Evolutionary conservation across 1,140 invertebrate genomes (phyloP).

Genomic region (Pachypeltis micranthus): DNA sequence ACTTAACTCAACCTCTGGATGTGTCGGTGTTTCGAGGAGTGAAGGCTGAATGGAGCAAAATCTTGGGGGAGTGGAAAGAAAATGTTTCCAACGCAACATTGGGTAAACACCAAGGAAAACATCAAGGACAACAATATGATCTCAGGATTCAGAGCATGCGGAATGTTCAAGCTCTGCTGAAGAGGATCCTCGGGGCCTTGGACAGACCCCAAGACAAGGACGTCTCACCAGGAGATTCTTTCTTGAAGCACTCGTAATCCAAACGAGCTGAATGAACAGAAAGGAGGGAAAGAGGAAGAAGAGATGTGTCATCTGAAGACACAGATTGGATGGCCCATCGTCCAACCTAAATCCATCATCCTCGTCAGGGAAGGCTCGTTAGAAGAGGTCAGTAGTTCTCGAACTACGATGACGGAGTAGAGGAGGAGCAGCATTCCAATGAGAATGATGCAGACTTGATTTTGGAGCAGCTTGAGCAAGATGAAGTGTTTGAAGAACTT

Average conservation of each 20-base stretch:
- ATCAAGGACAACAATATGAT: constrained; percentile 20
- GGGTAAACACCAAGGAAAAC: constrained; percentile 27
- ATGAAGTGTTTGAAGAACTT: neutral
- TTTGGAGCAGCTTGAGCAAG: neutral
- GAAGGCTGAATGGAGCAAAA: constrained; percentile 33
- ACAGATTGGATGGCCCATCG: neutral
- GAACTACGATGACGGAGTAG: neutral
- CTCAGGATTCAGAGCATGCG: neutral
- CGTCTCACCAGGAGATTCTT: neutral
- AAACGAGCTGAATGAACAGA: neutral
- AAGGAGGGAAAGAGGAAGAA: neutral
- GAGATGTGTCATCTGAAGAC: neutral
- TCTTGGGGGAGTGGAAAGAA: constrained; percentile 31
- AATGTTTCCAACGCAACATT: constrained; percentile 11
- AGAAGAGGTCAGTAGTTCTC: neutral
- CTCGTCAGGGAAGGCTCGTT: neutral
- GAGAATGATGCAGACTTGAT: neutral
- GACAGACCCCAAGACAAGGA: neutral
- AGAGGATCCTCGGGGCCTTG: neutral
- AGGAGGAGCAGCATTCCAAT: neutral
- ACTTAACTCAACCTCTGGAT: constrained; percentile 37
- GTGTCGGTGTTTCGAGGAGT: constrained; percentile 33
- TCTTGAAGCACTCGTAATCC: neutral
- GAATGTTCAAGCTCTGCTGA: neutral
- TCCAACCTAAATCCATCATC: neutral